Evolutionary conservation across 2,797 vertebrate species (phyloP).

Genomic region (Myripristis jacobus): DNA sequence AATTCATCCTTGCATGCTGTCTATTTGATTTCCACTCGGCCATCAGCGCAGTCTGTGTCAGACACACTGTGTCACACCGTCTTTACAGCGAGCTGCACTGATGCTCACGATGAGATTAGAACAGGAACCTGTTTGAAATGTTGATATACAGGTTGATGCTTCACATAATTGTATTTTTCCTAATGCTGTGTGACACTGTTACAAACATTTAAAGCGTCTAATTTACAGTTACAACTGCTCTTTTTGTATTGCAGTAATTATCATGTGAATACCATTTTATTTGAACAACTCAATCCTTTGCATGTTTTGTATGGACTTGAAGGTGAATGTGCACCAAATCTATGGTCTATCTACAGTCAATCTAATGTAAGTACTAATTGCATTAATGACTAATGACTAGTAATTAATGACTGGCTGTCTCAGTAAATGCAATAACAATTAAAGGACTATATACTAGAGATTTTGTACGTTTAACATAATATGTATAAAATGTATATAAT

Average conservation of each 20-base stretch:
- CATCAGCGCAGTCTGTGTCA: constrained; percentile 38
- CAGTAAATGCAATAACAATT: no score
- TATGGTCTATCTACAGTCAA: no score
- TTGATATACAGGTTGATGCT: constrained; percentile 12
- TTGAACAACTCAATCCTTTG: not conserved
- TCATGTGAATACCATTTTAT: not conserved
- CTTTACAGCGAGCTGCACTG: constrained; percentile 41
- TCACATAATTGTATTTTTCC: constrained; percentile 23
- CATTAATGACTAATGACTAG: no score
- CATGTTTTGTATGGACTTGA: not conserved
- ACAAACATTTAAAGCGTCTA: not conserved
- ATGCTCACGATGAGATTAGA: constrained; percentile 21
- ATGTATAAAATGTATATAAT: no score
- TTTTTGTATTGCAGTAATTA: not conserved
- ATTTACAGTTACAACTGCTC: not conserved
- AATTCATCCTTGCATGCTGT: constrained; percentile 44
- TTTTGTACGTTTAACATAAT: no score
- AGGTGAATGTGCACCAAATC: not conserved
- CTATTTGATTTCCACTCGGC: constrained; percentile 59
- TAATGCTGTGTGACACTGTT: not conserved
- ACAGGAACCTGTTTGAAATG: constrained; percentile 30
- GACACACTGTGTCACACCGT: constrained; percentile 45
- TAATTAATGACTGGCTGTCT: no score
- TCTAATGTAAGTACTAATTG: not conserved
- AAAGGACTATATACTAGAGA: no score